Evolutionary conservation across 2,797 vertebrate species (phyloP), one percentile per base, ranked within the genome.

Genomic region (Gastrophryne carolinensis): DNA sequence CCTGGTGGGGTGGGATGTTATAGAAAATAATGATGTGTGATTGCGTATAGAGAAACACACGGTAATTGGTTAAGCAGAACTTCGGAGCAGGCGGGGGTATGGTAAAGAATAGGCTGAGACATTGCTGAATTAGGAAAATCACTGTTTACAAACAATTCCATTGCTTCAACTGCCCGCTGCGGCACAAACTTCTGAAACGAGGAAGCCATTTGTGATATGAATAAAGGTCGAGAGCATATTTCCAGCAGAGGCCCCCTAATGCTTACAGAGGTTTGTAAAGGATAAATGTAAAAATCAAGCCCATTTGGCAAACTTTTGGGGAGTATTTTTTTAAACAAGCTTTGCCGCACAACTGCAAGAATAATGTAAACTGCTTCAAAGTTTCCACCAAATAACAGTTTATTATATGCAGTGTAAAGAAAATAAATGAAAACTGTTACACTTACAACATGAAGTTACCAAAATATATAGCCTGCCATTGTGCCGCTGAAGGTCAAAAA

Each of bases 1-100:
- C 72, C 62, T 74, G 44, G 63, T 26, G 30, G 41, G 37, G 41
- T 53, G 71, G 10, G 35, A 37, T n/a, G 27, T 34, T n/a, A 4
- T 61, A 75, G 29, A 50, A 75, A 75, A 68, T 75, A 75, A 68
- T 75, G 63, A 74, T 74, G 72, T 53, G 49, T 66, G 73, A 68
- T 68, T 75, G 63, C 73, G 52, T 61, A 49, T 52, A 61, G 10
- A 66, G 32, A 61, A 75, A 60, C 64, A 75, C 5, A 44, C 15
- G 1, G 41, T 60, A 67, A 58, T 60, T 75, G 54, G 54, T 68
- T 75, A 68, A 68, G 54, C 60, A 15, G 9, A 73, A 65, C 44
- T 41, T 56, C 35, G 54, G 34, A 65, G 58, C 64, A 75, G 44
- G 73, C 50, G 47, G 73, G 53, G 64, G 64, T 60, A 60, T 30